Base-by-base conservation (phyloP, 2,113 vertebrate species). In the Plestiodon gilberti region DNA sequence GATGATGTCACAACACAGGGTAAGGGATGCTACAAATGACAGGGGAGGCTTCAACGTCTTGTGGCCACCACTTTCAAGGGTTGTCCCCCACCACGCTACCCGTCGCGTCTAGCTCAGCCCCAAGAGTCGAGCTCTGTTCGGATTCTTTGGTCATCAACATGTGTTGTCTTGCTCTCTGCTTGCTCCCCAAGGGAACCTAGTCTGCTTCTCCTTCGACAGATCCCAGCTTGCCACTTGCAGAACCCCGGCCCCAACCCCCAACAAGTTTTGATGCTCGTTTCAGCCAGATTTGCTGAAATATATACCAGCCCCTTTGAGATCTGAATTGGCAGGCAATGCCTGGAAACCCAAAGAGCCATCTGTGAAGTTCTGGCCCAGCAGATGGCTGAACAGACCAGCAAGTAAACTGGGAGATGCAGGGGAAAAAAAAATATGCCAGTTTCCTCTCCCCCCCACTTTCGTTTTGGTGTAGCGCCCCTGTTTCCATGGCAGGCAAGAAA, bases 251-350 rank as follows among this genome's bases (percentile, higher is more conserved):
- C 40, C n/a, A 78, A 11, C 35, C 67, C 14, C 2, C 65, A 52
- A 43, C 1, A 62, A 35, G 74, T 35, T 71, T 62, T 69, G 2
- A 48, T 35, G n/a, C 77, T 6, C 7, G 17, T 18, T 64, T 85
- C 78, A 1, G 38, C 78, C 77, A 85, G 87, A 65, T 43, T 6
- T 18, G 22, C 59, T 83, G 83, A 85, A 79, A 76, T 10, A 40
- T 62, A 86, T 11, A 67, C 52, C 78, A 20, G 18, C 6, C 6
- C 83, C 48, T 28, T 0, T 5, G 85, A 43, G 69, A 65, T 62
- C 81, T 55, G 76, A 91, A 59, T 87, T 15, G 1, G 78, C 77
- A 91, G 90, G 87, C n/a, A n/a, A 38, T 30, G 65, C 74, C 64
- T 40, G 80, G 84, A 91, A 81, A 87, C 83, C 7, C 64, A 69